Evolutionary conservation across 53 echinoderm and acorn worm genomes (phyloP), one percentile per base, ranked within the genome.

Genomic region (Stichopus horrens): DNA sequence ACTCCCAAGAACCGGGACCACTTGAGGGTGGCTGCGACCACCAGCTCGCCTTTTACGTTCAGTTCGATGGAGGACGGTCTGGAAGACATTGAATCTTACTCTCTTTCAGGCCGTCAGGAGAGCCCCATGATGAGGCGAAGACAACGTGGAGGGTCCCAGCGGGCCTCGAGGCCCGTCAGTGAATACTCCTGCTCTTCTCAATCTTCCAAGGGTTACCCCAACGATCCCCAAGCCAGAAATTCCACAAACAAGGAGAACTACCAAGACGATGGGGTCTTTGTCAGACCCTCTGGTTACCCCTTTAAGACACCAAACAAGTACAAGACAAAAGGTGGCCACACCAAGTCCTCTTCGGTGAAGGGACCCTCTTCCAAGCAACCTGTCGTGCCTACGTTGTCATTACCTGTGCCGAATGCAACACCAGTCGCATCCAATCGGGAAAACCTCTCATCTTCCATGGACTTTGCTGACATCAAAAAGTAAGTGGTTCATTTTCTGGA

Each of bases 51-150:
- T 0, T 98, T 93, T 88, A 92, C 86, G 83, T 96, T 98, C 88
- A 96, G 96, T 76, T 98, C 99, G 74, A 98, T 98, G 99, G 99
- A 98, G 90, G 99, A 98, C 6, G 99, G 99, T 9, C 88, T 98
- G 21, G 98, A 98, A 86, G 94, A 98, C 77, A 86, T 93, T 5
- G 99, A 98, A 83, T 90, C 99, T 7, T 93, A 92, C 83, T 88
- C 88, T 83, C 80, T 92, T 51, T 86, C 92, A 10, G 89, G 79
- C 7, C 78, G 89, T 0, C 89, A 88, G 75, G 83, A 88, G 8
- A 77, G 89, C 60, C 87, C 93, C 7, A 74, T 67, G 19, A 73
- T 88, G 52, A 78, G 74, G 20, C 83, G 84, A 9, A 51, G 90
- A 83, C 68, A 77, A 59, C 22, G 83, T 60, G 83, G 83, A 1